phyloP scores from a whole-genome alignment of 92 coral and sea anemone genomes.

The Metridium senile region DNA sequence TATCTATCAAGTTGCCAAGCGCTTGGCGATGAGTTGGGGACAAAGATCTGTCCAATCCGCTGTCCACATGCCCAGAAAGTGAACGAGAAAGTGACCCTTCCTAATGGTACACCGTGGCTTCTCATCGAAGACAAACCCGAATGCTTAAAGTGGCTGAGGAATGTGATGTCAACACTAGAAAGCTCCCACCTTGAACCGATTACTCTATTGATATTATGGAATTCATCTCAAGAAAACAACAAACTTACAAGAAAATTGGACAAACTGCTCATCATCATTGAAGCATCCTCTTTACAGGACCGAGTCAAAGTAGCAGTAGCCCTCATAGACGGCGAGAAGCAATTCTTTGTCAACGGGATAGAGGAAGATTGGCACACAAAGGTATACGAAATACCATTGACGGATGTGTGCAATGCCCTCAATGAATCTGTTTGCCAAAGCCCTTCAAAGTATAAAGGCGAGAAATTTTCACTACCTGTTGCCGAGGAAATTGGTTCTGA shows the following conservation, averaged over 20 bases:
- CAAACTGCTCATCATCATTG: constrained; percentile 32
- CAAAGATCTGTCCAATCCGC: constrained; percentile 54
- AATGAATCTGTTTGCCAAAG: constrained; percentile 2
- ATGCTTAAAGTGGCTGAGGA: constrained; percentile 45
- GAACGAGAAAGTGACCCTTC: constrained; percentile 22
- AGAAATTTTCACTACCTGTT: constrained; percentile 60
- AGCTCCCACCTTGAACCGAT: constrained; percentile 46
- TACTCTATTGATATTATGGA: constrained; percentile 61
- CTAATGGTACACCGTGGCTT: constrained; percentile 71
- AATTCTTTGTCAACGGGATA: constrained; percentile 31
- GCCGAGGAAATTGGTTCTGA: constrained; percentile 25
- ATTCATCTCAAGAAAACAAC: constrained; percentile 21
- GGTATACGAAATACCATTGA: constrained; percentile 25
- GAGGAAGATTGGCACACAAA: constrained; percentile 61
- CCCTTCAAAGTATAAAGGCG: neutral
- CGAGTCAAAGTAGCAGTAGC: constrained; percentile 45
- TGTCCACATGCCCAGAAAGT: constrained; percentile 43
- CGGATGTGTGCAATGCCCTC: constrained; percentile 53
- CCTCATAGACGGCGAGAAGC: constrained; percentile 14
- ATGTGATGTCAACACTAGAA: constrained; percentile 36
- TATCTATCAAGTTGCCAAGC: constrained; percentile 45
- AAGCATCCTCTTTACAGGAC: constrained; percentile 32
- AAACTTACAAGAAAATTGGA: constrained; percentile 27
- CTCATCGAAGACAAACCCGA: constrained; percentile 52
- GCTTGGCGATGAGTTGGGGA: constrained; percentile 42